A percentile compares a stretch with the other conserved stretches of the same genome.
Conservation (phyloP, 2,797 vertebrate genomes). For the Morelia viridis region DNA sequence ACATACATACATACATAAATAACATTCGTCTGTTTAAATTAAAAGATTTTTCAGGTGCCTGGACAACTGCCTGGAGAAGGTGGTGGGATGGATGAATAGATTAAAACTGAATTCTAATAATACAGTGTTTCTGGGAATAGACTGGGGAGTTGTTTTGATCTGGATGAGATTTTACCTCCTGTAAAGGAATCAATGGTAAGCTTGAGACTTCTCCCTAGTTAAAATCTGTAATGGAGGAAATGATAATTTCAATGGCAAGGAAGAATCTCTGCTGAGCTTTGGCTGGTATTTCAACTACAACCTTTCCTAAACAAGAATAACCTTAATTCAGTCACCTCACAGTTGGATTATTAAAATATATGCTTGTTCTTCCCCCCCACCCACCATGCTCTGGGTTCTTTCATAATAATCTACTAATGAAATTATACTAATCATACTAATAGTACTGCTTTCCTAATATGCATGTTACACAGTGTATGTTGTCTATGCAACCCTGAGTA, state of each 20-base stretch:
- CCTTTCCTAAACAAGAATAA: background rate
- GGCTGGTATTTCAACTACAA: background rate
- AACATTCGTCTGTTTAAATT: background rate
- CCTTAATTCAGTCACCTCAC: background rate
- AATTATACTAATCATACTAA: background rate
- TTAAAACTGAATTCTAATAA: background rate
- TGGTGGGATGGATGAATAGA: background rate
- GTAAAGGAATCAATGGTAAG: background rate
- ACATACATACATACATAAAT: too few relatives aligned
- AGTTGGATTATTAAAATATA: background rate
- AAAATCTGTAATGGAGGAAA: background rate
- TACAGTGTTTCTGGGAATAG: background rate
- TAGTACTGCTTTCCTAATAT: background rate
- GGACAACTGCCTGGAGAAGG: background rate
- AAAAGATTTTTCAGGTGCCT: background rate
- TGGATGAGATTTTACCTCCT: background rate
- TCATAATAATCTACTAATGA: background rate
- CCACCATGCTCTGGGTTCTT: background rate
- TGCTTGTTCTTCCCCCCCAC: background rate
- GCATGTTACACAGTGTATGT: background rate
- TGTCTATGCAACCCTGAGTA: background rate
- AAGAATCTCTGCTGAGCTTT: background rate
- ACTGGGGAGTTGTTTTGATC: background rate
- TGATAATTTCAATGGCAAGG: background rate
- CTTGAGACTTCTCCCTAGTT: background rate